These are phyloP conservation scores for Ameiurus melas DNA, from an alignment of 2,113 vertebrate species.

Conservation along the genomic window DNA sequence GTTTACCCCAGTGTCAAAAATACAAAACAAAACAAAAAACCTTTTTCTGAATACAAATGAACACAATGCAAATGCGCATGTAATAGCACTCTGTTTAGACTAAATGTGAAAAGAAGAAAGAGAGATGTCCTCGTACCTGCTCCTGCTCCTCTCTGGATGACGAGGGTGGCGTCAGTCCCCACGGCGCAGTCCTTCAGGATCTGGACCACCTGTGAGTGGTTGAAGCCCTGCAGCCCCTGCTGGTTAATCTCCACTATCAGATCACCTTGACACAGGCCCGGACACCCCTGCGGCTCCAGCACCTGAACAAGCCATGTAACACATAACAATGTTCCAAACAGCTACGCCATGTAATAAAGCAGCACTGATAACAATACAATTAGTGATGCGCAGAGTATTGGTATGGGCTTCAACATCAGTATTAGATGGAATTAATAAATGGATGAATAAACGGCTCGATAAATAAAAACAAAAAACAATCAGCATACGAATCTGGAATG, in stretches of 20 bases:
- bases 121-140: conserved; percentile 56
- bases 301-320: conserved; percentile 68
- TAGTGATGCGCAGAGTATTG: background rate
- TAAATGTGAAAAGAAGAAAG: conserved; percentile 21
- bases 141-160: conserved; percentile 88
- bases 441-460: background rate
- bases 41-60: background rate
- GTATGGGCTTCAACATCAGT: background rate
- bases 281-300: conserved; percentile 90
- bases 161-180: conserved; percentile 90
- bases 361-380: background rate
- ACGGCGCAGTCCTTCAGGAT: conserved; percentile 97
- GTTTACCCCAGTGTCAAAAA: background rate
- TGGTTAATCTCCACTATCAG: conserved; percentile 99
- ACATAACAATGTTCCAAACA: background rate
- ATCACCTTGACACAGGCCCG: conserved; percentile 94
- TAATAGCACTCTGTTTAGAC: background rate
- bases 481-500: background rate
- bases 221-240: conserved; percentile 93
- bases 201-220: conserved; percentile 97
- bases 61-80: background rate
- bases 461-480: background rate
- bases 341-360: background rate
- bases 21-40: too few species aligned
- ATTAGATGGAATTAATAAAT: background rate